Evolutionary conservation across 2,888 invertebrate species (phyloP), one percentile per base, ranked within the genome.

Genomic region (Cephus pulcher): DNA sequence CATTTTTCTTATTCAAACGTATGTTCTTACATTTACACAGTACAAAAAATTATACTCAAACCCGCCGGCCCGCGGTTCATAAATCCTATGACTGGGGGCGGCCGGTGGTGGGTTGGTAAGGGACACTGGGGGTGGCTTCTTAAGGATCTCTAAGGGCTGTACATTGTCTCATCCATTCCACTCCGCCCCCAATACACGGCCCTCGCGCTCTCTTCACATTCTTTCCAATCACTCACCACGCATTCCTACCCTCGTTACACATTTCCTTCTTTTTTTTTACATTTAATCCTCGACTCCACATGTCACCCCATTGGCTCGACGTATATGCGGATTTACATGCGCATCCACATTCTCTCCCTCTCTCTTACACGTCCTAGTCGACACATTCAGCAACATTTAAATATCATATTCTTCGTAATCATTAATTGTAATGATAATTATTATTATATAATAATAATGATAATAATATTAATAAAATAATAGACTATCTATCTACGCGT

Each of bases 21-120:
- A 95, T 94, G 94, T 94, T 95, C 95, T 94, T 95, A 95, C 95
- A 95, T 95, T 95, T 95, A 95, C 95, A 95, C 95, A 95, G 95
- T 95, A 95, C 95, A 95, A 95, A 95, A 95, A 95, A 95, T 95
- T 94, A 94, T 93, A 93, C 93, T 93, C 92, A 91, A 86, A 90
- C 86, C 89, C 89, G 88, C 89, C 89, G 86, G 86, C 88, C 87
- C 86, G 89, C 90, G 89, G 87, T 89, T 90, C 88, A 87, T 88
- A 90, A 90, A 87, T 88, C 88, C 88, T 89, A 85, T 88, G 89
- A 89, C 88, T 88, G 89, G 87, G 89, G 88, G 86, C 88, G 87
- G 85, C 86, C 85, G 85, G 84, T 86, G 86, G 84, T 84, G 85
- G 86, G 86, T 80, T 86, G 80, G 84, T 75, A 75, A 73, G 81